Evolutionary conservation across 2,113 vertebrate genomes (phyloP), one percentile per base, ranked within the genome.

Genomic region (Scomber scombrus): DNA sequence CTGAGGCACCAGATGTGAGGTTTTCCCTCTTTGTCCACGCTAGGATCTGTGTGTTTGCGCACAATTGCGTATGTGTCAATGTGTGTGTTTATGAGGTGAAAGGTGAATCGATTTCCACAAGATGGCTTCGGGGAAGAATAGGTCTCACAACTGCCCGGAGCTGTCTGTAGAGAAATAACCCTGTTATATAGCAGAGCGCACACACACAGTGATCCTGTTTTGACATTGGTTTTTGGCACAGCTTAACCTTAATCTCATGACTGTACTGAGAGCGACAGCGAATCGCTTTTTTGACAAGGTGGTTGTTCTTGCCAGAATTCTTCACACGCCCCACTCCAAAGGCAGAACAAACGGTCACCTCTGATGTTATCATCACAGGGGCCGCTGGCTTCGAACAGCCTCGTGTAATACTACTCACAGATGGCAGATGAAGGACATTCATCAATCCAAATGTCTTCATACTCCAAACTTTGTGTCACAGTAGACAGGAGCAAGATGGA

Each of bases 221-320:
- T 84, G 90, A 90, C 87, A 88, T 87, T 80, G 55, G 26, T 85
- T 88, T 91, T 81, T 89, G 87, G 85, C 85, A 82, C 81, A 86
- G 82, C 70, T 90, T 88, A 90, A 90, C 90, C 85, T 88, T 90
- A 90, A 90, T 90, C 89, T 87, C 82, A 57, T 85, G 78, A 90
- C 77, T 85, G 84, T 60, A 78, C 78, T 67, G 74, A 61, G 56
- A 84, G 73, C 70, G 50, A 81, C 77, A 78, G 80, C 18, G 8
- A 85, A 67, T 70, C 26, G 43, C n/a, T 5, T n/a, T 62, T 82
- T 71, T 85, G 83, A 91, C 79, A 75, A 80, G 80, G 69, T 45
- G 62, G 71, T 76, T 85, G 76, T 78, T 86, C 75, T 83, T 65
- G 79, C 75, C 76, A 70, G 47, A 51, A 57, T 57, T 56, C 74